phyloP scores from a whole-genome alignment of 2,888 invertebrate species.

The Hirtodrosophila confusa region DNA sequence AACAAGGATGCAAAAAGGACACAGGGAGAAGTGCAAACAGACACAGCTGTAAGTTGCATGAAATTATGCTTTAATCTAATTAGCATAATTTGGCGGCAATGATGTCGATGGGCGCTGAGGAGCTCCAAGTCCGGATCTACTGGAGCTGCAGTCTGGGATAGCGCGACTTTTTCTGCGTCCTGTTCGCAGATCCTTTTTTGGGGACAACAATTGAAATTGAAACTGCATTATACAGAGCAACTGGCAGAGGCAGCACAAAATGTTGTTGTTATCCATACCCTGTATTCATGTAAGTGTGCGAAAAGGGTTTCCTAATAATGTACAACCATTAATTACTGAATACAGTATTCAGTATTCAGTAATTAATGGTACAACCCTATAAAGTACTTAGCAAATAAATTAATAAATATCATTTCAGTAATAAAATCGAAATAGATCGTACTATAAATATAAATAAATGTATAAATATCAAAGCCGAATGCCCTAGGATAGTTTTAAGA shows the following conservation, averaged over 20 bases:
- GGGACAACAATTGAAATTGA: slow-evolving; percentile 77
- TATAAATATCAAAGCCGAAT: too few relatives aligned
- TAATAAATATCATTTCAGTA: too few relatives aligned
- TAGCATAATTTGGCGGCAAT: slow-evolving; percentile 78
- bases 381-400: too few relatives aligned
- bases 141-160: slow-evolving; percentile 10
- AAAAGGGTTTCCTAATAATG: neutral
- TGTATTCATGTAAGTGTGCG: neutral
- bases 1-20: slow-evolving; percentile 33
- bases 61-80: slow-evolving; percentile 81
- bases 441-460: too few relatives aligned
- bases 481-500: too few relatives aligned
- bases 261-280: slow-evolving; percentile 43
- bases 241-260: slow-evolving; percentile 43
- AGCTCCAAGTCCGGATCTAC: slow-evolving; percentile 12
- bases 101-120: slow-evolving; percentile 48
- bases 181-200: slow-evolving; percentile 39
- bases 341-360: too few relatives aligned
- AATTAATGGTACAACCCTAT: too few relatives aligned
- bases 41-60: slow-evolving; percentile 71
- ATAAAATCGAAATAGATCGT: too few relatives aligned
- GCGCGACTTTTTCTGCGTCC: slow-evolving; percentile 35
- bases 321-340: too few relatives aligned
- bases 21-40: slow-evolving; percentile 26
- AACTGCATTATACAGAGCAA: slow-evolving; percentile 72